Percentiles rank a stretch among this genome's conserved stretches.
phyloP scores from a whole-genome alignment of 2,888 invertebrate species.

The Troides aeacus region DNA sequence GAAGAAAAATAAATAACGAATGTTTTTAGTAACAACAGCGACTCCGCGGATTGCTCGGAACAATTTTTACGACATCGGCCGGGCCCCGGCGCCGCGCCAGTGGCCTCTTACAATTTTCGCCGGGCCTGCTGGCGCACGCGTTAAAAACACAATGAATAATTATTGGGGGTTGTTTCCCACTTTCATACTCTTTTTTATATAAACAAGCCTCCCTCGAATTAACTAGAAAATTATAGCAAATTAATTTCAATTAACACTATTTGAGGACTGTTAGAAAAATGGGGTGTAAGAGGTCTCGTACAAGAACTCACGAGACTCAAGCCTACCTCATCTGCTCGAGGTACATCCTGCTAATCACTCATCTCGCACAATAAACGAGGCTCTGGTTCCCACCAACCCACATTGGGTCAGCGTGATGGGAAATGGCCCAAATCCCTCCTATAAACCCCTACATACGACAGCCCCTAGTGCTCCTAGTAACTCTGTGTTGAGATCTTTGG shows the following conservation, averaged over 20 bases:
- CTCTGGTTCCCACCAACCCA: too few relatives aligned
- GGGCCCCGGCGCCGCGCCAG: conserved; percentile 56
- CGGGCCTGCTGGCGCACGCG: conserved; percentile 64
- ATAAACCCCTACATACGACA: too few relatives aligned
- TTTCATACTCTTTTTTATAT: conserved; percentile 33
- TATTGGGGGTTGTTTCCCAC: conserved; percentile 54
- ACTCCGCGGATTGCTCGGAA: conserved; percentile 51
- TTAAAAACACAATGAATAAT: conserved; percentile 79
- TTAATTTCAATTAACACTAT: conserved; percentile 6
- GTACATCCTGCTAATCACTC: too few relatives aligned
- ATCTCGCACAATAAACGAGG: too few relatives aligned
- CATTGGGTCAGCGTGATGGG: too few relatives aligned
- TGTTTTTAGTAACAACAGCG: conserved; percentile 27
- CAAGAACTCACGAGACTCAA: too few relatives aligned
- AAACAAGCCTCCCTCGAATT: conserved; percentile 3
- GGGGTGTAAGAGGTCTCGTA: too few relatives aligned
- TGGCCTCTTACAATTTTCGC: conserved; percentile 71
- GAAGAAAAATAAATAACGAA: not conserved
- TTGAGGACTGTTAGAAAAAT: too few relatives aligned
- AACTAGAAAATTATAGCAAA: conserved; percentile 18
- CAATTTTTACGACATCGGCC: conserved; percentile 73
- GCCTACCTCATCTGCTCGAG: too few relatives aligned
- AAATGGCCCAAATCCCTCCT: too few relatives aligned
- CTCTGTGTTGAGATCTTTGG: too few relatives aligned
- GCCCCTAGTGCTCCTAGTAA: too few relatives aligned